Conservation (phyloP, 2,888 invertebrate species). For the Ditula angustiorana region DNA sequence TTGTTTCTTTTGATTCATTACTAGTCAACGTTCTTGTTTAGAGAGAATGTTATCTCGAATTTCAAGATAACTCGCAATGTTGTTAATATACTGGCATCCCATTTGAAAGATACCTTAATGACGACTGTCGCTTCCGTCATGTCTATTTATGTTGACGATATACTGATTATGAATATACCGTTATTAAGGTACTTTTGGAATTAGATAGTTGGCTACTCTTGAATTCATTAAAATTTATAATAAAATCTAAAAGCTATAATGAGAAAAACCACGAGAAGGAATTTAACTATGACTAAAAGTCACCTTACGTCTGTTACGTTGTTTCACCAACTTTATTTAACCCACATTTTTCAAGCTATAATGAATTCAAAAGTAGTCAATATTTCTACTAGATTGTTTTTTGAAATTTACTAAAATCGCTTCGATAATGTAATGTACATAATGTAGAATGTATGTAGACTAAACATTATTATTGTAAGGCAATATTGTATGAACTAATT, state of each 20-base stretch:
- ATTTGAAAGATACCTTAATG: slow-evolving; percentile 8
- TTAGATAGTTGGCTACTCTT: background rate
- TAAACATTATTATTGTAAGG: slow-evolving; percentile 20
- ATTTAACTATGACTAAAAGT: background rate
- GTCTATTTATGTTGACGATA: background rate
- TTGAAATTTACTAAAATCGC: slow-evolving; percentile 22
- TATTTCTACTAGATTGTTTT: background rate
- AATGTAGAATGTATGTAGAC: slow-evolving; percentile 29
- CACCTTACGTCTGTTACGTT: too few relatives aligned
- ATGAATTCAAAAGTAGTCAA: background rate
- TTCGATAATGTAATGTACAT: slow-evolving; percentile 28
- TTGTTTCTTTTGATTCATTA: background rate
- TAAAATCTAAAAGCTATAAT: too few relatives aligned
- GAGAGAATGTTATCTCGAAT: slow-evolving; percentile 17
- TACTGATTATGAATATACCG: background rate
- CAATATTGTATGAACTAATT: slow-evolving; percentile 31
- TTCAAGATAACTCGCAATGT: slow-evolving; percentile 6
- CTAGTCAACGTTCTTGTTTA: slow-evolving; percentile 21
- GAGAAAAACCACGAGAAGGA: too few relatives aligned
- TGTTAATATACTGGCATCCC: background rate
- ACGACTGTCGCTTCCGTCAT: background rate
- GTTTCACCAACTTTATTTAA: too few relatives aligned
- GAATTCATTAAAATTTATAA: background rate
- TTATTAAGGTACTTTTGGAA: background rate
- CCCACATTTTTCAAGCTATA: too few relatives aligned